Base-by-base conservation (phyloP, 2,113 vertebrate species). In the Cebidichthys violaceus region DNA sequence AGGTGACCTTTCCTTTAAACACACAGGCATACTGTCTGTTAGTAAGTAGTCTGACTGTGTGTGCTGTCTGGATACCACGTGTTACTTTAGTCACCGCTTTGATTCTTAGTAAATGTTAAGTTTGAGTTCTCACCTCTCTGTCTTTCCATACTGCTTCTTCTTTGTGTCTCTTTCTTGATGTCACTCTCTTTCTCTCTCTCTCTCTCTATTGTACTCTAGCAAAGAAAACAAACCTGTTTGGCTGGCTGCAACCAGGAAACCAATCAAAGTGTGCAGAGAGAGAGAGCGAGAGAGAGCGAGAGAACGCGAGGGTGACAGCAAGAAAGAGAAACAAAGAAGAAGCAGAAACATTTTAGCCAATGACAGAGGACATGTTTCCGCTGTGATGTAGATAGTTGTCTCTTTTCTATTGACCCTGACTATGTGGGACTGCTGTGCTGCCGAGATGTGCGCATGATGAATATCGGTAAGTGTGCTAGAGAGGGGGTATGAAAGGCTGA, bases 161-260 rank as follows among this genome's bases (percentile, higher is more conserved):
- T 47, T 47, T 18, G 45, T 47, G 45, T 50, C 75, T 50, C 55
- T 71, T 50, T 75, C 70, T 57, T 86, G 57, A 22, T 52, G 47
- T 57, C 72, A 52, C 33, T 84, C 74, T 54, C 69, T 70, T 52
- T 71, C 73, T 86, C 81, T 69, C 33, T 66, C 27, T 74, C 62
- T 77, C 52, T 17, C 43, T 27, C 75, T 85, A 31, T 33, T 33
- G 31, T 4, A 33, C 31, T 33, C 31, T 4, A 33, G 77, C 89
- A 94, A 85, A 93, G 86, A 92, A 86, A 92, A 90, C 91, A 92
- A 90, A 94, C 94, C 90, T 84, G 92, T 94, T 94, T 88, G 77
- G 90, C 92, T 81, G 77, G 82, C 78, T 90, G 74, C 74, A 91
- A 94, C 88, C 94, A 94, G 94, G 94, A 95, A 95, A 89, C 88